These are phyloP conservation scores for Paralinhomoeus sp. DNA, from an alignment of 2,888 invertebrate genomes.

Conservation along the genomic window DNA sequence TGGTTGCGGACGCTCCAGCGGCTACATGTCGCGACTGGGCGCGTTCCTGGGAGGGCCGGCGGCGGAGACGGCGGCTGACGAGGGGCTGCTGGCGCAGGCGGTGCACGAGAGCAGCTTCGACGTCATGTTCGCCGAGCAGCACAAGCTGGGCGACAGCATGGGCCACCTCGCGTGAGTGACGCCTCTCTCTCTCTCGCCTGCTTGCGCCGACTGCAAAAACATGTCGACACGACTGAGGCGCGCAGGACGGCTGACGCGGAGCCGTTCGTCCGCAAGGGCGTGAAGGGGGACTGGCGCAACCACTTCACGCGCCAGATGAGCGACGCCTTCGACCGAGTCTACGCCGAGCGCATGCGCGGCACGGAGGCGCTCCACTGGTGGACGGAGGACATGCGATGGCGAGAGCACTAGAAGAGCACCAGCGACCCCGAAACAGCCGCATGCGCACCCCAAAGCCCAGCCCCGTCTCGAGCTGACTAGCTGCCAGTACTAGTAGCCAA, in stretches of 20 bases:
- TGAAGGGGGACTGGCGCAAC: constrained; percentile 21
- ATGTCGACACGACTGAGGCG: too few species aligned
- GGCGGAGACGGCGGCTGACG: constrained; percentile 11
- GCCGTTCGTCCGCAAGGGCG: constrained; percentile 22
- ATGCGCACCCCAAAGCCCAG: too few species aligned
- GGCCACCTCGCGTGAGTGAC: too few species aligned
- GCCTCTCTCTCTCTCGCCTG: too few species aligned
- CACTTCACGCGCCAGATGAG: constrained; percentile 18
- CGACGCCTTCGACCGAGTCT: constrained; percentile 13
- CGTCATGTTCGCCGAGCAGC: constrained; percentile 13
- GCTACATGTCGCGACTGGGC: constrained; percentile 11
- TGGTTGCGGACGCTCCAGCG: too few species aligned
- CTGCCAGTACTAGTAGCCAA: too few species aligned
- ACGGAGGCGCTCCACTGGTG: constrained; percentile 13
- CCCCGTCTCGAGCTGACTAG: too few species aligned
- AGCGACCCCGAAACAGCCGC: too few species aligned
- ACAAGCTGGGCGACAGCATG: too few species aligned
- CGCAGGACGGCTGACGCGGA: constrained; percentile 5
- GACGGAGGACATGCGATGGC: constrained; percentile 6
- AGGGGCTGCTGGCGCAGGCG: constrained; percentile 9
- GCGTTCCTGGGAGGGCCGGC: constrained; percentile 18
- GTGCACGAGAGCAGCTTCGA: constrained; percentile 15
- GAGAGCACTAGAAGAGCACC: too few species aligned
- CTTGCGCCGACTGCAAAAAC: too few species aligned
- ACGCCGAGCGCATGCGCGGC: constrained; percentile 6